These are phyloP conservation scores for Melanogrammus aeglefinus DNA, from an alignment of 2,797 vertebrate species.

Conservation along the genomic window DNA sequence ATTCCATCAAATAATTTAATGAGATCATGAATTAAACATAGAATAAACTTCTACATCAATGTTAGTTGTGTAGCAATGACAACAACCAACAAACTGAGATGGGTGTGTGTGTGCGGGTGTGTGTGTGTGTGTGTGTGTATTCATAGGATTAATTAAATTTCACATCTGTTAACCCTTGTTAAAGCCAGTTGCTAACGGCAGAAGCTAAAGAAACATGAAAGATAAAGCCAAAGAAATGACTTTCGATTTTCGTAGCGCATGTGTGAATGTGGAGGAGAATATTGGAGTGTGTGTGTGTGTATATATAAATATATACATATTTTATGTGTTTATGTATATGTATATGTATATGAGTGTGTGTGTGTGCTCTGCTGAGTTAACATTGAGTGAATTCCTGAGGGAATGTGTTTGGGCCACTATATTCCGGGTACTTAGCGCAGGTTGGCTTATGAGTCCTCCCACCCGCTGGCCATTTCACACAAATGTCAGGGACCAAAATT, in stretches of 20 bases:
- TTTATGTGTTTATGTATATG: background rate
- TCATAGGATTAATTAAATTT: background rate
- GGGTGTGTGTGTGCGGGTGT: background rate
- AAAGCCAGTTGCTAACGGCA: too few species aligned
- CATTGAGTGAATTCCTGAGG: background rate
- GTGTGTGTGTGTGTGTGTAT: background rate
- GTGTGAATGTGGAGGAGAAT: background rate
- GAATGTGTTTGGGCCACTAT: background rate
- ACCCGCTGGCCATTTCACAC: slow-evolving; percentile 20
- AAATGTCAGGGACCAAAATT: slow-evolving; percentile 28
- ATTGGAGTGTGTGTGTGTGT: too few species aligned
- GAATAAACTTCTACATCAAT: too few species aligned
- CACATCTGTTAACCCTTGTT: background rate
- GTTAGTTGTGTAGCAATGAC: background rate
- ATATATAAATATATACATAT: background rate
- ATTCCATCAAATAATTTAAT: background rate
- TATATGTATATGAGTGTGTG: background rate
- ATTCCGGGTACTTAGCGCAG: background rate
- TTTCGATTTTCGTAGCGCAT: too few species aligned
- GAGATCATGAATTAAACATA: background rate
- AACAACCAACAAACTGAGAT: background rate
- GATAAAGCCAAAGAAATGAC: background rate
- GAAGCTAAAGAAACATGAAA: background rate
- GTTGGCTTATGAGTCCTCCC: background rate
- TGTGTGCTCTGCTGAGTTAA: background rate